These are phyloP conservation scores for Paraescarpia echinospica DNA, from an alignment of 1,140 invertebrate genomes.

Conservation along the genomic window DNA sequence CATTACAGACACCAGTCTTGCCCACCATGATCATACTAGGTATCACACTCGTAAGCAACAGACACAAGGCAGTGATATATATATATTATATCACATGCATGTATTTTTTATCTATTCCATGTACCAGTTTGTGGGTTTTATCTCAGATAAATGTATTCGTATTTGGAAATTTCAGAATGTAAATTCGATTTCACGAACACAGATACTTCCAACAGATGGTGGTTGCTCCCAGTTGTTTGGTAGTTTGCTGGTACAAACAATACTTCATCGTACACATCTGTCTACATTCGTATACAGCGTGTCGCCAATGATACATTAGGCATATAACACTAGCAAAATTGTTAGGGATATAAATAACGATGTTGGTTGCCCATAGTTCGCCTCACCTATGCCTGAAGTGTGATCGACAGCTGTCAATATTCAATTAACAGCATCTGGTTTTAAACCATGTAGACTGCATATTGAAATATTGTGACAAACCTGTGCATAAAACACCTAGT, in stretches of 20 bases:
- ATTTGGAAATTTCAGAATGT: background rate
- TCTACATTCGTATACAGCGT: background rate
- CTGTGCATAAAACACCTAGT: background rate
- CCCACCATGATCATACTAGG: background rate
- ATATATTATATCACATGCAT: too few species aligned
- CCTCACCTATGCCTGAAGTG: too few species aligned
- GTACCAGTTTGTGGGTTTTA: too few species aligned
- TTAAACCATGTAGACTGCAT: background rate
- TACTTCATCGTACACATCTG: background rate
- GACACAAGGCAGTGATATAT: background rate
- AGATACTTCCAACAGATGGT: background rate
- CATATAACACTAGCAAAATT: background rate
- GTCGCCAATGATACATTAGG: background rate
- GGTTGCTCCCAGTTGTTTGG: background rate
- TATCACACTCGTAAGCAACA: background rate
- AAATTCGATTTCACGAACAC: background rate
- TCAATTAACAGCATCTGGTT: background rate
- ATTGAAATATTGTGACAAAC: background rate
- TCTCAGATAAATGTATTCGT: too few species aligned
- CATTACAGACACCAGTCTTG: too few species aligned
- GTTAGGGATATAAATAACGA: background rate
- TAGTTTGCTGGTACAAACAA: background rate
- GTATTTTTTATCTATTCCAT: too few species aligned
- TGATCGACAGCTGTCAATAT: background rate
- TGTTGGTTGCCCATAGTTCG: too few species aligned